Evolutionary conservation across 2,797 vertebrate genomes (phyloP).

Genomic region (Notolepis coatsorum): DNA sequence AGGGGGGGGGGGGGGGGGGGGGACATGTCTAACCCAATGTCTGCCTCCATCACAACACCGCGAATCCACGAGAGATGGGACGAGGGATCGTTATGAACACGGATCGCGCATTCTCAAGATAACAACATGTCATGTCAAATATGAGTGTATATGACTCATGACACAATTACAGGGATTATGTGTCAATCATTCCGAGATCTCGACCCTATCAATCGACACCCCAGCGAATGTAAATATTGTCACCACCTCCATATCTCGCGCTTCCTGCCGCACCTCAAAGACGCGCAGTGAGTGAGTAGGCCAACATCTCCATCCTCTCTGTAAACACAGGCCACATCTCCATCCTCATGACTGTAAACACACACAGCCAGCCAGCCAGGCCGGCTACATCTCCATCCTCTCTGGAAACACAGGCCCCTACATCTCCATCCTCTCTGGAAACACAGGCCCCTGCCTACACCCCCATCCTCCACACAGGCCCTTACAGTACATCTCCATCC

Average conservation of each 20-base stretch:
- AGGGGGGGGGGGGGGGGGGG: too few relatives aligned
- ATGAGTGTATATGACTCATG: too few relatives aligned
- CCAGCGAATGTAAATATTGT: constrained; percentile 56
- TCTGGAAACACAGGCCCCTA: constrained; percentile 64
- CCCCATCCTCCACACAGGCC: constrained; percentile 13
- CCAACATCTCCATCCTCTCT: constrained; percentile 30
- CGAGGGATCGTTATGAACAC: too few relatives aligned
- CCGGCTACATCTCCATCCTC: constrained; percentile 12
- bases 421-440: constrained; percentile 56
- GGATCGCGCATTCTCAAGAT: too few relatives aligned
- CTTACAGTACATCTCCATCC: neutral
- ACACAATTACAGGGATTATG: too few relatives aligned
- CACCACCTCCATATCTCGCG: constrained; percentile 76
- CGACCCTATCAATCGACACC: too few relatives aligned
- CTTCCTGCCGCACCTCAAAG: constrained; percentile 72
- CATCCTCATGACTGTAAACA: constrained; percentile 71
- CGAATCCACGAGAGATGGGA: too few relatives aligned
- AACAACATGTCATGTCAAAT: too few relatives aligned
- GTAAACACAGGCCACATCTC: constrained; percentile 58
- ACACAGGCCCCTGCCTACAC: constrained; percentile 37
- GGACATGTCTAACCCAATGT: too few relatives aligned
- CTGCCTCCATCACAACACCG: too few relatives aligned
- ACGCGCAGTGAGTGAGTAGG: constrained; percentile 19
- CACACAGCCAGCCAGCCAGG: neutral
- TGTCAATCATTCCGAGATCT: too few relatives aligned